phyloP scores from a whole-genome alignment of 2,113 vertebrate species.

The Melanostigma gelatinosum region DNA sequence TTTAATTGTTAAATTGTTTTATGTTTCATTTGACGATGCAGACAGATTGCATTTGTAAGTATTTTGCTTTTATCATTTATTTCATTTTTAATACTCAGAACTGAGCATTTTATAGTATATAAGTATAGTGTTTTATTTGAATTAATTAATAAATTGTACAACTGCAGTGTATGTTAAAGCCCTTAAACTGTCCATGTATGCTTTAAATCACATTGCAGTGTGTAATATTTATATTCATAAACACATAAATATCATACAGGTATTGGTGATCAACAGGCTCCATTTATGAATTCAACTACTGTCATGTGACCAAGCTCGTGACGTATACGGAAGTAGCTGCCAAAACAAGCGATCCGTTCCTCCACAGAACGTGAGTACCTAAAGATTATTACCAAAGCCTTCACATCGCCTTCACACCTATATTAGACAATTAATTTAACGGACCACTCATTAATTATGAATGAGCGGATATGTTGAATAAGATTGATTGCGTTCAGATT shows the following conservation, averaged over 20 bases:
- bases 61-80: too few relatives aligned
- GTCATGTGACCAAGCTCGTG: slow-evolving; percentile 51
- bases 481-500: not conserved
- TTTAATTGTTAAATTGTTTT: too few relatives aligned
- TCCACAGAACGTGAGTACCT: slow-evolving; percentile 37
- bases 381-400: not conserved
- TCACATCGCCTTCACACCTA: not conserved
- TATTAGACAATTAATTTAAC: not conserved
- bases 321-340: slow-evolving; percentile 64
- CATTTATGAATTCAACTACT: not conserved
- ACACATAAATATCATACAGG: not conserved
- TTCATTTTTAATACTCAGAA: too few relatives aligned
- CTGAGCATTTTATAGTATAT: too few relatives aligned
- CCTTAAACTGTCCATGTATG: not conserved
- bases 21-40: too few relatives aligned
- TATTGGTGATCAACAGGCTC: not conserved
- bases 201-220: not conserved
- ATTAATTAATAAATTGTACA: not conserved
- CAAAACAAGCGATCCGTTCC: not conserved
- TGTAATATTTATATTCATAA: not conserved
- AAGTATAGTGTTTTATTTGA: not conserved
- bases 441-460: not conserved
- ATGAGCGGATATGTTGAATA: not conserved
- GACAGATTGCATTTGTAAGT: too few relatives aligned
- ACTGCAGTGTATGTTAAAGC: not conserved